Conservation (phyloP, 1,140 invertebrate species). For the Ostrea denselamellosa region DNA sequence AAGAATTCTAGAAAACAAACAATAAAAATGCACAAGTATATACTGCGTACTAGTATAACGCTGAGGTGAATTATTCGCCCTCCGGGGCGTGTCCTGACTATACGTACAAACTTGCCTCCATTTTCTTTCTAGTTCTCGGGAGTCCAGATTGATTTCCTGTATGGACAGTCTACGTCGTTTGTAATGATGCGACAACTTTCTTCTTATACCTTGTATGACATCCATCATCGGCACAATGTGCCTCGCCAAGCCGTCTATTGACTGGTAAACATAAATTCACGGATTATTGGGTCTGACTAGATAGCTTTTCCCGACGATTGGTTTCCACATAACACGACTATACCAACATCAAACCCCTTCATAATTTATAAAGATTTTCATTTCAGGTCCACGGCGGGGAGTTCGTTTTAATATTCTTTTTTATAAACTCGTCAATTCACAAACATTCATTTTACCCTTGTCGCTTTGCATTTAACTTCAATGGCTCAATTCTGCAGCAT, state of each 20-base stretch:
- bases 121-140: background rate
- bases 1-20: too few species aligned
- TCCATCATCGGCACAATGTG: background rate
- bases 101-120: too few species aligned
- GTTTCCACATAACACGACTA: slow-evolving; percentile 9
- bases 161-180: background rate
- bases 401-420: slow-evolving; percentile 38
- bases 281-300: slow-evolving; percentile 31
- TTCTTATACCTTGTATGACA: background rate
- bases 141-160: background rate
- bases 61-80: too few species aligned
- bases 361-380: slow-evolving; percentile 44
- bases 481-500: slow-evolving; percentile 16
- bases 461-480: slow-evolving; percentile 22
- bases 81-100: too few species aligned
- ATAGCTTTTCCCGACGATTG: slow-evolving; percentile 27
- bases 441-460: slow-evolving; percentile 33
- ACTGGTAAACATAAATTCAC: slow-evolving; percentile 9
- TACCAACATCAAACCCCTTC: slow-evolving; percentile 31
- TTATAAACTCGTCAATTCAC: slow-evolving; percentile 44
- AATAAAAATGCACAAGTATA: too few species aligned
- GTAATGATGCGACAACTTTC: slow-evolving; percentile 8
- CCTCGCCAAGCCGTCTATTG: background rate
- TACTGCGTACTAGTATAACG: too few species aligned
- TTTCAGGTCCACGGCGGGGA: slow-evolving; percentile 1